Percentiles rank a stretch among this genome's conserved stretches.
Conservation (phyloP, 2,797 vertebrate species). For the Triplophysa yarkandensis region DNA sequence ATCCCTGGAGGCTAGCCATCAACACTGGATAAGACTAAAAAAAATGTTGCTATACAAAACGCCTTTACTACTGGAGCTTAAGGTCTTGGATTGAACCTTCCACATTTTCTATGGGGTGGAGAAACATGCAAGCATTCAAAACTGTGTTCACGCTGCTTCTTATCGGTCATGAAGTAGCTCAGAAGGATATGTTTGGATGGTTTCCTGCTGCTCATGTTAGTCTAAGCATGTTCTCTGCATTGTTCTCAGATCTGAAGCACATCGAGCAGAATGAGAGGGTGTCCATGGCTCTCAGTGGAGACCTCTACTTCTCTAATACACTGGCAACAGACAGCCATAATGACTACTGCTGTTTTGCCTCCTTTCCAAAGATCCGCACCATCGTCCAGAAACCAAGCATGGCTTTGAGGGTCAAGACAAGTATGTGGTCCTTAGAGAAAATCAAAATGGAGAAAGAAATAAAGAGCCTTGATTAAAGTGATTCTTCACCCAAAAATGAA, state of each 20-base stretch:
- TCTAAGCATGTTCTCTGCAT: slow-evolving; percentile 51
- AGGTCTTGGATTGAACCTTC: slow-evolving; percentile 11
- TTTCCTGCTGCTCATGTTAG: slow-evolving; percentile 33
- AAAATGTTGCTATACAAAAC: not conserved
- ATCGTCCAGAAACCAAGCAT: slow-evolving; percentile 90
- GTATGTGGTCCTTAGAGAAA: slow-evolving; percentile 75
- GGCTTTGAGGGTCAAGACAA: slow-evolving; percentile 73
- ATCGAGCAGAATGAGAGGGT: slow-evolving; percentile 89
- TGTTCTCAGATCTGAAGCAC: slow-evolving; percentile 82
- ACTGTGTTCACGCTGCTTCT: slow-evolving; percentile 25
- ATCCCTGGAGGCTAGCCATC: not conserved
- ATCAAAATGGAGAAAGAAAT: not conserved
- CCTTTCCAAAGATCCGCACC: slow-evolving; percentile 84
- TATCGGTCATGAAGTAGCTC: slow-evolving; percentile 19
- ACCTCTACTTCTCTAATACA: slow-evolving; percentile 93
- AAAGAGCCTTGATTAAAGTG: no score
- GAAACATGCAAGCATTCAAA: slow-evolving; percentile 5
- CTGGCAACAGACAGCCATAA: slow-evolving; percentile 82
- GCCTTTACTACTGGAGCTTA: not conserved
- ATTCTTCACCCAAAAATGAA: no score
- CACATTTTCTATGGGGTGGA: slow-evolving; percentile 6
- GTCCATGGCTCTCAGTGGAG: slow-evolving; percentile 89
- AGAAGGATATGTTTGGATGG: slow-evolving; percentile 25
- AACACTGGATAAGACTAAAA: not conserved
- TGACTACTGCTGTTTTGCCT: slow-evolving; percentile 91